phyloP scores from a whole-genome alignment of 2,797 vertebrate species.

The Morus bassanus region DNA sequence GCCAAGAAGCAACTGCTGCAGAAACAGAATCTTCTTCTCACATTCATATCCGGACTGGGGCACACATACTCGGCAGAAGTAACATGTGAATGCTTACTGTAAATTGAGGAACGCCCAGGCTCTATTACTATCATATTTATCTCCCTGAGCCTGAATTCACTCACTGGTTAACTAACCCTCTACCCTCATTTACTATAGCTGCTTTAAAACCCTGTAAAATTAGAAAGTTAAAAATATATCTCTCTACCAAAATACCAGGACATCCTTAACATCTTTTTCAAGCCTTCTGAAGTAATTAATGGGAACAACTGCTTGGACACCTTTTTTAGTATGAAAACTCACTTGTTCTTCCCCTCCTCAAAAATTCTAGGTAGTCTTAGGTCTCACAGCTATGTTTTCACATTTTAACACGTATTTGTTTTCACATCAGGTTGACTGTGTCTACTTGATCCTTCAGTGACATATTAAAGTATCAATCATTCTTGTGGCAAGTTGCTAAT shows the following conservation, averaged over 20 bases:
- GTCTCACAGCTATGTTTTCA: not conserved
- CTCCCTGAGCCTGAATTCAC: not conserved
- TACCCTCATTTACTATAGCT: not conserved
- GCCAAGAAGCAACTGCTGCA: not conserved
- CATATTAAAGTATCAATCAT: not conserved
- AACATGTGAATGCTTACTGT: not conserved
- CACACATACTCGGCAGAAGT: not conserved
- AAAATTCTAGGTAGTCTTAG: not conserved
- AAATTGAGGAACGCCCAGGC: not conserved
- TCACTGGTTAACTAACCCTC: not conserved
- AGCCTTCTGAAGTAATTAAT: not conserved
- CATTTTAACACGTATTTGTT: not conserved
- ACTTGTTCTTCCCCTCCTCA: not conserved
- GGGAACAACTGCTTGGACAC: not conserved
- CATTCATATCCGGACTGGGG: not conserved
- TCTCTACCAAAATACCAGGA: not conserved
- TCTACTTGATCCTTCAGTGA: not conserved
- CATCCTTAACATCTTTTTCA: not conserved
- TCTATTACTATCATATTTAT: not conserved
- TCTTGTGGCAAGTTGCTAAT: not conserved
- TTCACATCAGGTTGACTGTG: not conserved
- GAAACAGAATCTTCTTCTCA: conserved; percentile 26
- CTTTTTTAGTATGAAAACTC: not conserved
- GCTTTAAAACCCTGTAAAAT: not conserved
- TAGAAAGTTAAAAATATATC: not conserved